A percentile compares a stretch with the other conserved stretches of the same genome.
Conservation (phyloP, 2,888 invertebrate genomes). For the Myopa tessellatipennis region DNA sequence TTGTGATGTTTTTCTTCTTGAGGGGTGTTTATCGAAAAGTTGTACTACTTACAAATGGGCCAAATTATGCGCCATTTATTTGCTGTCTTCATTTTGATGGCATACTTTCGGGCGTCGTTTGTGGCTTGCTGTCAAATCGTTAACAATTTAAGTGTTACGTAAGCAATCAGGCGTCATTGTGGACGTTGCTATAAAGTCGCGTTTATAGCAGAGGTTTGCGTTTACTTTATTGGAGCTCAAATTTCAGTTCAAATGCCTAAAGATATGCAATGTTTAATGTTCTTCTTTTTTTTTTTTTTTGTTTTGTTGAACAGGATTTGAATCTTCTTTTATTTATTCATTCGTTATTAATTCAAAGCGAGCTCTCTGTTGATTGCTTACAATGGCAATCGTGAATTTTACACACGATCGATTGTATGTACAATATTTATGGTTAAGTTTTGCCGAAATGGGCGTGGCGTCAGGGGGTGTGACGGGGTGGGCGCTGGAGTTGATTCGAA, state of each 20-base stretch:
- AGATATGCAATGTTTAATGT: constrained; percentile 1
- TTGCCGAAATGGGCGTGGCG: neutral
- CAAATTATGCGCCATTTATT: neutral
- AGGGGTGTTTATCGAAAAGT: neutral
- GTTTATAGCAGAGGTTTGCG: neutral
- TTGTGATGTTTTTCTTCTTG: too few relatives aligned
- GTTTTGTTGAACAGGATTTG: neutral
- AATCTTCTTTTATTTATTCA: constrained; percentile 5
- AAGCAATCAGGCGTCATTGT: neutral
- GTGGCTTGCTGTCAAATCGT: constrained; percentile 20
- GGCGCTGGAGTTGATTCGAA: neutral
- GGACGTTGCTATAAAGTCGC: constrained; percentile 11
- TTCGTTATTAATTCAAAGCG: neutral
- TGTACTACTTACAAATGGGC: neutral
- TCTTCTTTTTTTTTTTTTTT: too few relatives aligned
- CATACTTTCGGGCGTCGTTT: constrained; percentile 34
- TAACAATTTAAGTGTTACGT: constrained; percentile 16
- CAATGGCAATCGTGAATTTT: neutral
- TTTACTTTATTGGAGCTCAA: too few relatives aligned
- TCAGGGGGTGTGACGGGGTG: too few relatives aligned
- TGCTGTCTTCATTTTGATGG: constrained; percentile 21
- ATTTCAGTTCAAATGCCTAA: neutral
- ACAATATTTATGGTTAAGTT: neutral
- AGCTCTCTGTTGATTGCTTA: too few relatives aligned
- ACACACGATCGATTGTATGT: constrained; percentile 25